A percentile compares a stretch with the other conserved stretches of the same genome.
phyloP scores from a whole-genome alignment of 2,888 invertebrate species.

The Marasmarcha lunaedactyla region DNA sequence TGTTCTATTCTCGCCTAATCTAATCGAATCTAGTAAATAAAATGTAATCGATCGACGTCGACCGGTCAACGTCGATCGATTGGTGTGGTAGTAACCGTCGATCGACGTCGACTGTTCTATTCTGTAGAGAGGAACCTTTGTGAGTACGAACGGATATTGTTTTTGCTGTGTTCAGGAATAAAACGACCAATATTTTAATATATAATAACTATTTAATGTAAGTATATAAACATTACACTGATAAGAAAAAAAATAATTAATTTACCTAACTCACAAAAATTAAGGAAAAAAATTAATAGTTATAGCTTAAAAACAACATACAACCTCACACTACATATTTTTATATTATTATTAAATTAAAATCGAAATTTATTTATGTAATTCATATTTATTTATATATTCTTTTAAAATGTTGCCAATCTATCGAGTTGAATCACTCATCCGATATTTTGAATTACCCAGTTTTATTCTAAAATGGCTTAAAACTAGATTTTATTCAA shows the following conservation, averaged over 20 bases:
- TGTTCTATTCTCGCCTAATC: too few species aligned
- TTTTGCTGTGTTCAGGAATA: too few species aligned
- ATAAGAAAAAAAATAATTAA: conserved; percentile 65
- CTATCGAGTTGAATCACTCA: conserved; percentile 26
- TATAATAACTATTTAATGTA: conserved; percentile 70
- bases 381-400: conserved; percentile 13
- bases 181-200: conserved; percentile 53
- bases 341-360: conserved; percentile 32
- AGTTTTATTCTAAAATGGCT: conserved; percentile 35
- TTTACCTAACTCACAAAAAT: conserved; percentile 59
- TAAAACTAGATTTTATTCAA: conserved; percentile 38
- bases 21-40: too few species aligned
- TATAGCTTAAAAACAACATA: conserved; percentile 54
- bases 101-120: too few species aligned
- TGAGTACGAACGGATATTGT: too few species aligned
- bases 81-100: too few species aligned
- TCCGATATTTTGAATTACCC: conserved; percentile 29
- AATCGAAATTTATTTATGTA: conserved; percentile 31
- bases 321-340: conserved; percentile 62
- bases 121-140: too few species aligned
- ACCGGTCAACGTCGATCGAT: too few species aligned
- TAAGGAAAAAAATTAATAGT: conserved; percentile 33
- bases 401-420: conserved; percentile 22
- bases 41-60: too few species aligned
- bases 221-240: conserved; percentile 69